Base-by-base conservation (phyloP, 64 coral and sea anemone species). In the Pachyseris speciosa region DNA sequence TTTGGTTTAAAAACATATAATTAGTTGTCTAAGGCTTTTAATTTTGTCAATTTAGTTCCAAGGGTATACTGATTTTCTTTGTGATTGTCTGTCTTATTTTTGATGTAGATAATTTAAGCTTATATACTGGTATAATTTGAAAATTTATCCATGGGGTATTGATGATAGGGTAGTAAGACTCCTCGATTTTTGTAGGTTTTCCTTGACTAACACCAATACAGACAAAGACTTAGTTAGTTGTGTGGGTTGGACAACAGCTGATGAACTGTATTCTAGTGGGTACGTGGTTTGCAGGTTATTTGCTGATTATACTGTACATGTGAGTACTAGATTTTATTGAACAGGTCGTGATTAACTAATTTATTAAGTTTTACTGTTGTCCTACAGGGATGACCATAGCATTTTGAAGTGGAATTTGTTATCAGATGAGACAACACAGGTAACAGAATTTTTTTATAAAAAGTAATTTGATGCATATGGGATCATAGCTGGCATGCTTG, bases 221-320 rank as follows among this genome's bases (percentile, higher is more conserved):
- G 96, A 98, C 47, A 99, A 95, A 65, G 97, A 99, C 42, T 80
- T 99, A 30, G 96, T 99, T 5, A 99, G 97, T 73, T 99, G 97
- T 99, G 97, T 99, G 59, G 97, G 97, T 3, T 99, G 97, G 97
- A 99, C 97, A 4, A 92, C 97, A 38, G 93, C 94, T 59, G 97
- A 99, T 90, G 97, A 99, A 69, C 74, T 99, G 15, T 99, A 90
- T 39, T 99, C 97, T 33, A 95, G 97, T 90, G 93, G 97, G 93
- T 99, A 87, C 64, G 96, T 61, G 25, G 9, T 71, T 16, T 10
- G 15, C 9, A 68, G 13, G 22, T 36, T n/a, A n/a, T n/a, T n/a
- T n/a, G n/a, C n/a, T n/a, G 47, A 27, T 29, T 2, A 37, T 3
- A 22, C 15, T 37, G 69, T 15, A 44, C 2, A 5, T 30, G 8